Conservation (phyloP, 2,797 vertebrate genomes). For the Orestias chungarensis region DNA sequence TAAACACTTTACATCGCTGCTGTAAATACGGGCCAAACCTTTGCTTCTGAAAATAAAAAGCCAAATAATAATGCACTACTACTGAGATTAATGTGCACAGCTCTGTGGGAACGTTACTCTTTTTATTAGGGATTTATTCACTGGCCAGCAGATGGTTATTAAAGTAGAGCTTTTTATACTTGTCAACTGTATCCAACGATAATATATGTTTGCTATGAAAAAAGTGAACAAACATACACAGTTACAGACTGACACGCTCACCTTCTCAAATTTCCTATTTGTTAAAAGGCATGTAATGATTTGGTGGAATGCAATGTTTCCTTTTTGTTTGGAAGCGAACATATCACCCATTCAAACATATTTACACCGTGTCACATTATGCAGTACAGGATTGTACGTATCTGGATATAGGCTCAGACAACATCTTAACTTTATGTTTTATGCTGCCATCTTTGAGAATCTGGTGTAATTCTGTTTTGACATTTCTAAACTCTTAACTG, state of each 20-base stretch:
- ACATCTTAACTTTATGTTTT: too few species aligned
- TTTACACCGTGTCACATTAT: background rate
- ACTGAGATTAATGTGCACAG: background rate
- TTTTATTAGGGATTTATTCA: background rate
- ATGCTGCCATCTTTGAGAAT: too few species aligned
- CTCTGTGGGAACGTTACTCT: background rate
- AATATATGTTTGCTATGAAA: background rate
- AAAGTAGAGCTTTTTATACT: background rate
- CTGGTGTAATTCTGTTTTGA: too few species aligned
- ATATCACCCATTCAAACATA: background rate
- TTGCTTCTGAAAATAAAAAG: slow-evolving; percentile 24
- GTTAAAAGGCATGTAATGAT: background rate
- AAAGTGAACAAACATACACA: background rate
- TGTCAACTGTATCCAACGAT: background rate
- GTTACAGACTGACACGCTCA: background rate
- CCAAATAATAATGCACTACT: slow-evolving; percentile 32
- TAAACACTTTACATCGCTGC: background rate
- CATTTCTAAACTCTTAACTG: too few species aligned
- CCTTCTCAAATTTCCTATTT: background rate
- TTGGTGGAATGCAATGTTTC: background rate
- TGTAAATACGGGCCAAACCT: slow-evolving; percentile 7
- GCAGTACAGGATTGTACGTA: background rate
- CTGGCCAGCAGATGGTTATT: background rate
- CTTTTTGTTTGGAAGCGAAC: background rate
- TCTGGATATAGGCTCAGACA: too few species aligned